phyloP scores from a whole-genome alignment of 2,113 vertebrate species.

The Indri indri region DNA sequence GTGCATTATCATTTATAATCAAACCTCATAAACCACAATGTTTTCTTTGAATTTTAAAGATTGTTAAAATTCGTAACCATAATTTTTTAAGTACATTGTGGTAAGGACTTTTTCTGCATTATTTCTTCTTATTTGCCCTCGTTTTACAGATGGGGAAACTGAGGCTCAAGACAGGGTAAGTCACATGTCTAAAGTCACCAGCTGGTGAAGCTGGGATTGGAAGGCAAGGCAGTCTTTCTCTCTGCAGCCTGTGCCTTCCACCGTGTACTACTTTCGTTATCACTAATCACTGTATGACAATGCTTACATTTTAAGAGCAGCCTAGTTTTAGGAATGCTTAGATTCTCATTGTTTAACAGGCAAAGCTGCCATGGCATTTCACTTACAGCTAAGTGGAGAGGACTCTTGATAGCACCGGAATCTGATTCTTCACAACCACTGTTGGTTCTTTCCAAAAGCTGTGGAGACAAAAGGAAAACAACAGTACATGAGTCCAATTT shows the following conservation, averaged over 20 bases:
- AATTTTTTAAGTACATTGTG: not conserved
- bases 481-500: not conserved
- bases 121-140: not conserved
- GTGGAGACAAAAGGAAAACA: slow-evolving; percentile 56
- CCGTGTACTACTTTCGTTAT: not conserved
- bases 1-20: not conserved
- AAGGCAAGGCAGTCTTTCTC: not conserved
- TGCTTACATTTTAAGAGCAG: not conserved
- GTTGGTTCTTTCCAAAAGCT: slow-evolving; percentile 94
- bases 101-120: not conserved
- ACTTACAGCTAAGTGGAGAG: slow-evolving; percentile 97
- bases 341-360: not conserved
- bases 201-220: not conserved
- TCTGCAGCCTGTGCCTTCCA: not conserved
- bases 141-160: not conserved
- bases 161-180: not conserved
- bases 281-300: not conserved
- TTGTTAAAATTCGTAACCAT: not conserved
- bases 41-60: not conserved
- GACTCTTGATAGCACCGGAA: slow-evolving; percentile 89
- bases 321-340: not conserved
- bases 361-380: not conserved
- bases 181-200: not conserved
- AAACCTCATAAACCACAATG: not conserved
- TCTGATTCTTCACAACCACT: slow-evolving; percentile 88